These are phyloP conservation scores for Dinoponera quadriceps DNA, from an alignment of 1,140 invertebrate species.

Conservation along the genomic window DNA sequence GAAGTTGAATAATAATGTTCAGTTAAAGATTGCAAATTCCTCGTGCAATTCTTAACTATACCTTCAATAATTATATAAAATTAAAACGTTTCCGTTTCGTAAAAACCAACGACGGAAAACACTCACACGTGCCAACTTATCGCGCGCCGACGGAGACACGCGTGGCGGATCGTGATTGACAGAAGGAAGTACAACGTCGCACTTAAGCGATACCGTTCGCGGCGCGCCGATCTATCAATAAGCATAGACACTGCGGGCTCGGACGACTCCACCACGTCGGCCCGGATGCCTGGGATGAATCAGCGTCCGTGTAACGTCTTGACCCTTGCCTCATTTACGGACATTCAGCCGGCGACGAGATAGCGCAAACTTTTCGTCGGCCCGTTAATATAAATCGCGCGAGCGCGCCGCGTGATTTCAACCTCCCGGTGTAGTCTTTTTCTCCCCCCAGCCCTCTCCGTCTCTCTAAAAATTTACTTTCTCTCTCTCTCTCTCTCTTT, in stretches of 20 bases:
- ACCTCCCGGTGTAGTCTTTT: constrained; percentile 16
- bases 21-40: no score
- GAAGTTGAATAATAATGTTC: no score
- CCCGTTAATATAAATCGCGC: constrained; percentile 43
- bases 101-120: no score
- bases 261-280: constrained; percentile 5
- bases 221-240: constrained; percentile 10
- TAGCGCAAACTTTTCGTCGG: constrained; percentile 50
- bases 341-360: constrained; percentile 47
- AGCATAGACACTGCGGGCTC: constrained; percentile 28
- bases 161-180: constrained; percentile 2
- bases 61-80: no score
- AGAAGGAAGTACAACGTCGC: constrained; percentile 11
- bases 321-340: constrained; percentile 58
- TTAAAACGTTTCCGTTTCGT: no score
- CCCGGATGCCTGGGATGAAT: constrained; percentile 27
- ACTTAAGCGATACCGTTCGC: constrained; percentile 25
- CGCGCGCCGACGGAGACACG: neutral
- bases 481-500: no score
- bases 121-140: neutral
- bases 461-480: no score
- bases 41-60: no score
- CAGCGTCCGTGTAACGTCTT: constrained; percentile 31
- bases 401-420: neutral
- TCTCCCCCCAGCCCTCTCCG: no score